phyloP scores from a whole-genome alignment of 92 coral and sea anemone genomes.

The Palythoa grandis region DNA sequence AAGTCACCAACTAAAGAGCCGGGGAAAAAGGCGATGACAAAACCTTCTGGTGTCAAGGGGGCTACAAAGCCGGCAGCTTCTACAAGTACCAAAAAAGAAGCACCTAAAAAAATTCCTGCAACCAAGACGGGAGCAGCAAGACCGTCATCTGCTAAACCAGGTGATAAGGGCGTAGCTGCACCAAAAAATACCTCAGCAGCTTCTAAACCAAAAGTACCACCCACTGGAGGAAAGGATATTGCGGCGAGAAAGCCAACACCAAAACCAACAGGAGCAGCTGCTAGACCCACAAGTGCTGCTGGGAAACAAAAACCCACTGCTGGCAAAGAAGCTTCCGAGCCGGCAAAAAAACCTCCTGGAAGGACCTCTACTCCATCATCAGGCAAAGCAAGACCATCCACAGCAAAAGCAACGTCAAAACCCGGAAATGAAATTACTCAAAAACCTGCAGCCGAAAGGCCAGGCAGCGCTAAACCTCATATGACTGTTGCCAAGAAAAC shows the following conservation, averaged over 20 bases:
- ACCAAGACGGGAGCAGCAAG: constrained; percentile 10
- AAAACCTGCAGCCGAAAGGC: constrained; percentile 21
- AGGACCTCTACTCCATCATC: neutral
- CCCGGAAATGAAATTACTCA: neutral
- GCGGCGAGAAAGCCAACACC: constrained; percentile 8
- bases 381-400: constrained; percentile 8
- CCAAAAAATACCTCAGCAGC: constrained; percentile 2
- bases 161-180: neutral
- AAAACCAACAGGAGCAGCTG: constrained; percentile 10
- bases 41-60: constrained; percentile 2
- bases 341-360: constrained; percentile 5
- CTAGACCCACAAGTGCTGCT: constrained; percentile 28
- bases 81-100: constrained; percentile 9
- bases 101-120: constrained; percentile 13
- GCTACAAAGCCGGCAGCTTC: constrained; percentile 3
- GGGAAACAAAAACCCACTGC: neutral
- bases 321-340: constrained; percentile 9
- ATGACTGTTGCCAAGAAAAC: constrained; percentile 40
- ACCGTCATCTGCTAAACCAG: constrained; percentile 26
- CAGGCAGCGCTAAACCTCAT: constrained; percentile 29
- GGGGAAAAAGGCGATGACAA: constrained; percentile 7
- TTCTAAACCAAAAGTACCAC: constrained; percentile 17
- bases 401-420: constrained; percentile 26
- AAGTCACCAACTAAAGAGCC: constrained; percentile 30
- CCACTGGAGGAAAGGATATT: neutral